A percentile compares a stretch with the other conserved stretches of the same genome.
Conservation (phyloP, 2,113 vertebrate genomes). For the Rhinolophus ferrumequinum region DNA sequence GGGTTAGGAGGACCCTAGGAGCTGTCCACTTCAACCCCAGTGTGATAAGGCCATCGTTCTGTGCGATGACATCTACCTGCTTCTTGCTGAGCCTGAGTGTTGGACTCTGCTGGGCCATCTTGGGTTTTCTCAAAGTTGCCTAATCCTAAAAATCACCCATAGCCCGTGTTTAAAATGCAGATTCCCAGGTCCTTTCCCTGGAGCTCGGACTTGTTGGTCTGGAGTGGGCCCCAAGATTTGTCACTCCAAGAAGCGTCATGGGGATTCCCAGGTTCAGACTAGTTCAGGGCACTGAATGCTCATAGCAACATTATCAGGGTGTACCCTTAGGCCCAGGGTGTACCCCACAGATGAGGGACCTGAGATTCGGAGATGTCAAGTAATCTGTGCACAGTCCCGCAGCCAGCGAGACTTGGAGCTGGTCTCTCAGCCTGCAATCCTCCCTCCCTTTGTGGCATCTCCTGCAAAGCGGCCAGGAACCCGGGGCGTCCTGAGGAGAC, state of each 20-base stretch:
- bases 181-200: neutral
- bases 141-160: neutral
- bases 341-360: neutral
- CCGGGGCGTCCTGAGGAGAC: accelerated
- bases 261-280: neutral
- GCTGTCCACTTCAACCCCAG: neutral
- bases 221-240: neutral
- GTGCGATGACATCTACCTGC: neutral
- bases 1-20: neutral
- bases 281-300: neutral
- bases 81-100: neutral
- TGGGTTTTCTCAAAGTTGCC: neutral
- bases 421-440: neutral
- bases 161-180: neutral
- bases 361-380: neutral
- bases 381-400: neutral
- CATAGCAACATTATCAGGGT: accelerated
- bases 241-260: neutral
- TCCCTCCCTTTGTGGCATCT: neutral
- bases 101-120: neutral
- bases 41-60: neutral
- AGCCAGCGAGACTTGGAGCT: neutral
- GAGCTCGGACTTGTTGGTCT: neutral
- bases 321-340: neutral
- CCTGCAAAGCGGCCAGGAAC: neutral